Evolutionary conservation across 1,140 invertebrate genomes (phyloP), one percentile per base, ranked within the genome.

Genomic region (Musca vetustissima): DNA sequence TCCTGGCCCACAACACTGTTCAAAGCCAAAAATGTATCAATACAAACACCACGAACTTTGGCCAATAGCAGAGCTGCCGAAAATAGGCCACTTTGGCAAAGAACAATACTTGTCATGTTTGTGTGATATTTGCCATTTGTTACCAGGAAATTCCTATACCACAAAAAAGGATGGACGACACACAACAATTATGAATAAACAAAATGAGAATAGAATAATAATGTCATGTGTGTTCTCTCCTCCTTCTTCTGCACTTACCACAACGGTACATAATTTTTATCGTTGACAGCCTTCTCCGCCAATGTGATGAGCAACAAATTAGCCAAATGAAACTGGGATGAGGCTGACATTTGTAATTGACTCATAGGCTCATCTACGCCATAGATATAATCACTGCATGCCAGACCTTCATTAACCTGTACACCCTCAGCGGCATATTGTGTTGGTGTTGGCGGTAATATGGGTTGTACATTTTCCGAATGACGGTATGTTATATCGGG

Each of bases 81-180:
- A 69, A 80, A 83, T 15, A 83, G 73, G 21, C 81, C 81, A 68
- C 81, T 83, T 67, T 83, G 81, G 19, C 77, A 79, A 13, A 83
- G 67, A 1, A 83, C 81, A 69, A 83, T 83, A 70, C 80, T 82
- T 6, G 80, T 80, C 79, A 83, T 81, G 48, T 82, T 83, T 4
- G 80, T 81, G 67, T 83, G 81, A 70, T 79, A 83, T 69, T 82
- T 81, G 47, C 68, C 78, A 68, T 83, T 83, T 7, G 73, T 76
- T 1, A 79, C 77, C 64, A 83, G 59, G 53, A 82, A 83, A 72
- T 83, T 83, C 80, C 80, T 82, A n/a, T 43, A 69, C 3, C 3
- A 28, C 3, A 28, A 69, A 64, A n/a, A 19, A n/a, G 21, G 13
- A 43, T 4, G 4, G 36, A 47, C 8, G n/a, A 47, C 11, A 43